Evolutionary conservation across 1,140 invertebrate genomes (phyloP), one percentile per base, ranked within the genome.

Genomic region (Bombus sylvicola): DNA sequence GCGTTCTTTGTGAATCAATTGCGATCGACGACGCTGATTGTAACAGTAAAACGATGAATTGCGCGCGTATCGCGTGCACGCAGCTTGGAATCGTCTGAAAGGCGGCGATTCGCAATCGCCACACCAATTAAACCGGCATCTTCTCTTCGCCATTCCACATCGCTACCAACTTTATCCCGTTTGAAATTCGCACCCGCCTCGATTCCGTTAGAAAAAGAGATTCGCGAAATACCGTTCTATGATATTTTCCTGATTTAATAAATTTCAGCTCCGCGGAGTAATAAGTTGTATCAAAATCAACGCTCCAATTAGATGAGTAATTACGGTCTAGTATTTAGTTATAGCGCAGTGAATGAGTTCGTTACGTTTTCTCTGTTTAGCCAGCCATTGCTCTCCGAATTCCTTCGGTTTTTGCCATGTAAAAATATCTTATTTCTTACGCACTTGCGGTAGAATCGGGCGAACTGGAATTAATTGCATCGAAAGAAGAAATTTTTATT

Each of bases 1-100:
- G 22, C 39, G 66, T 43, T 79, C 37, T 80, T 80, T 73, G 41
- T 22, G 77, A 85, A 59, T 62, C 76, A 66, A 85, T 80, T 28
- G 39, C 77, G 77, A 73, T 47, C 10, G 25, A 62, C 62, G 74
- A n/a, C 18, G 34, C 13, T 39, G 53, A 84, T 79, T 37, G 22
- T 79, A 79, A 84, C 75, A 39, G 75, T 43, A 47, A 71, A 84
- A 47, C 53, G 82, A 84, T 39, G 73, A 71, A 78, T 69, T 37
- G 74, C 28, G 79, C 71, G 79, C 10, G 59, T 74, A 75, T 76
- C 34, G 28, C 9, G 43, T 13, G 22, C 28, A 37, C 74, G 53
- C 34, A 31, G 22, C 39, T 43, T 22, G 13, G 39, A 47, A 64
- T n/a, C 22, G 41, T 80, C 3, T 5, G 53, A 72, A 80, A 53